A percentile compares a stretch with the other conserved stretches of the same genome.
phyloP scores from a whole-genome alignment of 1,140 invertebrate genomes.

The Chymomyza costata region DNA sequence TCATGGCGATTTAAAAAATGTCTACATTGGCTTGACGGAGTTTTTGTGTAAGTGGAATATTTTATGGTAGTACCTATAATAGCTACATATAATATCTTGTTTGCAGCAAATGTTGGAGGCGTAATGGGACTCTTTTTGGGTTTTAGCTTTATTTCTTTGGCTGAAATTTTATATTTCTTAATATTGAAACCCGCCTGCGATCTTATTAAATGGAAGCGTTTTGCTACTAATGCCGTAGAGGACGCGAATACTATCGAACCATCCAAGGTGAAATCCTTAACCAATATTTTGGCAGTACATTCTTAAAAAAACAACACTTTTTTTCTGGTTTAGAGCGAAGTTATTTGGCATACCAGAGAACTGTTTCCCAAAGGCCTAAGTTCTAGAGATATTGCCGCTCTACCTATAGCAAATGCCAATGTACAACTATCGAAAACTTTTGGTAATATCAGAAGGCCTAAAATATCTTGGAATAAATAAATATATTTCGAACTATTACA shows the following conservation, averaged over 20 bases:
- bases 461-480: too few species aligned
- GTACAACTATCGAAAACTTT: too few species aligned
- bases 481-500: too few species aligned
- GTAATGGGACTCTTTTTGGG: constrained; percentile 87
- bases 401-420: too few species aligned
- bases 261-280: neutral
- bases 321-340: neutral
- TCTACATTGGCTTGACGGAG: constrained; percentile 85
- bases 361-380: constrained; percentile 54
- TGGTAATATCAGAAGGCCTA: too few species aligned
- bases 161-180: constrained; percentile 84
- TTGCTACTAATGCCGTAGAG: neutral
- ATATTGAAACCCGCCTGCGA: constrained; percentile 76
- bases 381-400: too few species aligned
- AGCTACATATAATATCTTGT: constrained; percentile 27
- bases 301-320: neutral
- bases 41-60: constrained; percentile 79
- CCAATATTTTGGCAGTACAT: neutral
- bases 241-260: constrained; percentile 2
- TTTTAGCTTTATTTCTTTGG: constrained; percentile 85
- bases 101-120: constrained; percentile 84
- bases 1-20: constrained; percentile 81
- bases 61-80: neutral
- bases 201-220: constrained; percentile 40
- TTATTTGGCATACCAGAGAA: constrained; percentile 41